Evolutionary conservation across 2,888 invertebrate species (phyloP).

Genomic region (Amphipoea lucens): DNA sequence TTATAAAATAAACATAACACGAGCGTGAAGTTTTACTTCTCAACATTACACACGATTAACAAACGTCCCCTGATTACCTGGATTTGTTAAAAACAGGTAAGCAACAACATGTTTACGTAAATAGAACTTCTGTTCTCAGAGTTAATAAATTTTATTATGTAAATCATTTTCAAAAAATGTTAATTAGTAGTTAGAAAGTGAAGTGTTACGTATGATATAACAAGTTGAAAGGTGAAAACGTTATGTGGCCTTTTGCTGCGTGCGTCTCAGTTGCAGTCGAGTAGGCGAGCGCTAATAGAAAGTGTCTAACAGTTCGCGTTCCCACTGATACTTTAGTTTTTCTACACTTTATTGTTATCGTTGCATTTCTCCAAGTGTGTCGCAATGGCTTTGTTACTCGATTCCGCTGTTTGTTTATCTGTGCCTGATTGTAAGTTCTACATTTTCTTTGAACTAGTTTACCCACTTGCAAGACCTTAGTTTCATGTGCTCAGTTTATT

Average conservation of each 20-base stretch:
- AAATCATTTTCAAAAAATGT: constrained; percentile 56
- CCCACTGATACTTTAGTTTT: constrained; percentile 37
- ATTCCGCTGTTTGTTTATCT: constrained; percentile 81
- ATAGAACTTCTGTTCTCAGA: constrained; percentile 21
- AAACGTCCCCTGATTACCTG: constrained; percentile 4
- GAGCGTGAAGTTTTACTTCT: background rate
- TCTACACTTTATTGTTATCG: constrained; percentile 42
- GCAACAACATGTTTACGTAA: constrained; percentile 28
- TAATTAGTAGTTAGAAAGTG: constrained; percentile 77
- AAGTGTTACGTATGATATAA: constrained; percentile 81
- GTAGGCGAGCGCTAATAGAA: constrained; percentile 71
- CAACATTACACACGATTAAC: background rate
- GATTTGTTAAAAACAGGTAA: constrained; percentile 39
- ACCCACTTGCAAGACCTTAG: constrained; percentile 12
- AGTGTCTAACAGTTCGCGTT: constrained; percentile 66
- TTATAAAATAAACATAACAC: constrained; percentile 5
- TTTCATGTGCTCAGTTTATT: constrained; percentile 24
- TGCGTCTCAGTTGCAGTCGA: constrained; percentile 58
- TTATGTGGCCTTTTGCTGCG: constrained; percentile 70
- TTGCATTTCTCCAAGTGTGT: constrained; percentile 51
- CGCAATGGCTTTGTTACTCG: constrained; percentile 78
- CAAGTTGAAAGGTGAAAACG: constrained; percentile 87
- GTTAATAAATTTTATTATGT: constrained; percentile 39
- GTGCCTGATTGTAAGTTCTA: constrained; percentile 79
- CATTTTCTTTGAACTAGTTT: constrained; percentile 33